Evolutionary conservation across 2,797 vertebrate species (phyloP), one percentile per base, ranked within the genome.

Genomic region (Tamandua tetradactyla): DNA sequence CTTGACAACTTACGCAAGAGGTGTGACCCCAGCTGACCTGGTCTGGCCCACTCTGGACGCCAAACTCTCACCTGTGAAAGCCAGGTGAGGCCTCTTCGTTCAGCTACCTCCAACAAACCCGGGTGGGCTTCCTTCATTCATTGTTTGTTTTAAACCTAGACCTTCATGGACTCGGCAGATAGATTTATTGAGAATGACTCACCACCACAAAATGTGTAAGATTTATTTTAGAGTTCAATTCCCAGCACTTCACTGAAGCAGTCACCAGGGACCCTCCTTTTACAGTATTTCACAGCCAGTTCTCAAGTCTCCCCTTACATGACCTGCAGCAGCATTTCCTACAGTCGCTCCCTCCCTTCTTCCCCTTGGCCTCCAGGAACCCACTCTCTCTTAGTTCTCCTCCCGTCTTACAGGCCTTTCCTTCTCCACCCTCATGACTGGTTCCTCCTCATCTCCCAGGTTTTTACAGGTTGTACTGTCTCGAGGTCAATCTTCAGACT

Each of bases 1-100:
- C 57, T 82, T 92, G 72, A 18, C 40, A 85, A 71, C 64, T 94
- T 97, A 95, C 42, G 30, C 81, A 96, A 97, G 61, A 68, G 75
- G 64, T 68, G 64, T 68, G 94, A 84, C 23, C 87, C 89, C 93
- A 91, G 87, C 93, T 76, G 44, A 62, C 83, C 84, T 71, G 80
- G 72, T 47, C 57, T 64, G 89, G 78, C 87, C 71, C 20, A 37
- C 13, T 23, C 55, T 20, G 57, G 30, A 32, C 32, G 78, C 89
- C 89, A 55, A 59, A 61, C 6, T 85, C 69, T 79, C 1, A 3
- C 64, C 81, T 69, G 23, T 13, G 0, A 61, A 49, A 52, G 66
- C 17, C 89, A 74, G 37, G 57, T 55, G 14, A 78, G 18, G n/a
- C 35, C n/a, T 76, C 52, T 80, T 5, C 1, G n/a, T n/a, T 42